Conservation (phyloP, 1,140 invertebrate species). For the Batillaria attramentaria region DNA sequence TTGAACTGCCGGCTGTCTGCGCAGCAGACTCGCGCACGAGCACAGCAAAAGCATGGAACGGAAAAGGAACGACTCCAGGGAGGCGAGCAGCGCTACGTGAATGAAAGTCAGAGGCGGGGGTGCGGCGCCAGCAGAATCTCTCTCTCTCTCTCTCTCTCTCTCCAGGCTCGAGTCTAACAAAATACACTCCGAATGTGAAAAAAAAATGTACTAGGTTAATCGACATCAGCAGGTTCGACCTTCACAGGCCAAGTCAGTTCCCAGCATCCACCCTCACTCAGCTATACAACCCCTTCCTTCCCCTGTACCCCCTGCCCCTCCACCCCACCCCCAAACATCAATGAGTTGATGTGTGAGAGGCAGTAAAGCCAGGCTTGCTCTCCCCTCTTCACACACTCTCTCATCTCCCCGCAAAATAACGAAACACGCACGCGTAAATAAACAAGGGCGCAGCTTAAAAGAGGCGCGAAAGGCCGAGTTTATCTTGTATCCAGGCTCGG, state of each 20-base stretch:
- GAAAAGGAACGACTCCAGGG: conserved; percentile 3
- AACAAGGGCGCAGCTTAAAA: conserved; percentile 28
- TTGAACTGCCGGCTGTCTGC: too few relatives aligned
- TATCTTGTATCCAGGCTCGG: conserved; percentile 29
- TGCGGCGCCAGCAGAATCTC: neutral
- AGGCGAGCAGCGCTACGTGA: neutral
- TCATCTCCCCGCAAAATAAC: conserved; percentile 36
- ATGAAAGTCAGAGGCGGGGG: conserved; percentile 1
- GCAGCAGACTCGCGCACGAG: neutral
- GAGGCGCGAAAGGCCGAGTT: conserved; percentile 12
- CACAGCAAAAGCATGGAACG: neutral
- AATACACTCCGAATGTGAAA: neutral
- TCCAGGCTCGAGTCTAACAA: neutral
- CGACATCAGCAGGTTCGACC: too few relatives aligned
- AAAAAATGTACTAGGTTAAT: neutral
- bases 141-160: neutral
- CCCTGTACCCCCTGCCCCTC: too few relatives aligned
- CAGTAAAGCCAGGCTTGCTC: conserved; percentile 4
- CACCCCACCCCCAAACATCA: conserved; percentile 2
- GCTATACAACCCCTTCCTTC: neutral
- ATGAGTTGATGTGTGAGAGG: neutral
- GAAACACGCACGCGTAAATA: conserved; percentile 21
- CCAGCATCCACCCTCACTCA: neutral
- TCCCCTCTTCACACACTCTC: conserved; percentile 6
- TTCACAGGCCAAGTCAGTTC: neutral